phyloP scores from a whole-genome alignment of 2,888 invertebrate genomes.

The Amphipoea lucens region DNA sequence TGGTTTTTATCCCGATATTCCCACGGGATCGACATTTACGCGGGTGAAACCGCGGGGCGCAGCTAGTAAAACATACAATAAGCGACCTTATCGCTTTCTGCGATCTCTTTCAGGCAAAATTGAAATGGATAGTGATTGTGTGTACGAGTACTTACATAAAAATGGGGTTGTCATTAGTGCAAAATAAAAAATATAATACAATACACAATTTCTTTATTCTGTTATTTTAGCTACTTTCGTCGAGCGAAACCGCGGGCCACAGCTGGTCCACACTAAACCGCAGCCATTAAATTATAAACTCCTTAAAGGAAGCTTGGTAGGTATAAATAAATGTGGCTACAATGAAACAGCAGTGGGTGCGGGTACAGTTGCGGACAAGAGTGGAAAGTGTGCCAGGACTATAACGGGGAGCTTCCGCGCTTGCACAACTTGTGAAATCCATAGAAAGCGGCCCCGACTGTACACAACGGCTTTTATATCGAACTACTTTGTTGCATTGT shows the following conservation, averaged over 20 bases:
- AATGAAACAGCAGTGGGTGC: slow-evolving; percentile 49
- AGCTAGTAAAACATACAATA: background rate
- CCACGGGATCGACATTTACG: too few species aligned
- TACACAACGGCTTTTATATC: slow-evolving; percentile 44
- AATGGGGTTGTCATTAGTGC: background rate
- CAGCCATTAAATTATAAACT: slow-evolving; percentile 34
- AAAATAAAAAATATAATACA: too few species aligned
- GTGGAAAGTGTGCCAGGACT: slow-evolving; percentile 81
- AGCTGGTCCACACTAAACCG: slow-evolving; percentile 3
- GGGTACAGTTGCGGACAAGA: slow-evolving; percentile 66
- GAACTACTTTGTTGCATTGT: slow-evolving; percentile 28
- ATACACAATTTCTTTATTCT: background rate
- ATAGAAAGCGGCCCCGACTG: slow-evolving; percentile 72
- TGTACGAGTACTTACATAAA: background rate
- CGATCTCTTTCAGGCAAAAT: background rate
- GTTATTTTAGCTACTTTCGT: background rate
- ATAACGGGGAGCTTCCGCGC: slow-evolving; percentile 63
- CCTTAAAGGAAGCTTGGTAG: slow-evolving; percentile 34
- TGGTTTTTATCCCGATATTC: too few species aligned
- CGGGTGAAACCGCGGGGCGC: too few species aligned
- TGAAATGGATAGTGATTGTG: background rate
- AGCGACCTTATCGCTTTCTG: background rate
- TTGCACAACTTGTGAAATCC: slow-evolving; percentile 66
- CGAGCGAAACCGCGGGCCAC: background rate
- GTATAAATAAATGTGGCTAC: slow-evolving; percentile 30